phyloP scores from a whole-genome alignment of 53 echinoderm and acorn worm genomes.

The Actinopyga echinites region DNA sequence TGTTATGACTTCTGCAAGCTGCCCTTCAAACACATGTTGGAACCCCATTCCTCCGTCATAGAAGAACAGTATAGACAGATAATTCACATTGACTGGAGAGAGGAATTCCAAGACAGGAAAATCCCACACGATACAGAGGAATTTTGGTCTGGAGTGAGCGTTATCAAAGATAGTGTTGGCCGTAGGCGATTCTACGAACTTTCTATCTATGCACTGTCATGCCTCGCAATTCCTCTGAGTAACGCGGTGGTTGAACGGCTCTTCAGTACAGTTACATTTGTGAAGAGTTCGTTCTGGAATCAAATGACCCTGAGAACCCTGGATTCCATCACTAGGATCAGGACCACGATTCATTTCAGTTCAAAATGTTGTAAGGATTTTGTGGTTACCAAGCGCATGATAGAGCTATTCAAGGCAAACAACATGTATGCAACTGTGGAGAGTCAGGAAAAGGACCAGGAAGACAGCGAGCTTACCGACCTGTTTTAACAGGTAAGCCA shows the following conservation, averaged over 20 bases:
- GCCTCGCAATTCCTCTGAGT: constrained; percentile 21
- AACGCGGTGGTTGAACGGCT: constrained; percentile 16
- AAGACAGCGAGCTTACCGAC: background rate
- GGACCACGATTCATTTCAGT: background rate
- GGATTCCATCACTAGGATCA: constrained; percentile 10
- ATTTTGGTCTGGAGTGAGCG: background rate
- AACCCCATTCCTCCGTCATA: background rate
- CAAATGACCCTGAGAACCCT: background rate
- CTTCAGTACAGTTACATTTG: constrained; percentile 8
- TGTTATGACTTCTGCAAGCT: background rate
- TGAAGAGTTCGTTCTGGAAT: constrained; percentile 5
- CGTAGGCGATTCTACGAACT: background rate
- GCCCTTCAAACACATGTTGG: constrained; percentile 13
- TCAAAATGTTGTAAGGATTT: constrained; percentile 26
- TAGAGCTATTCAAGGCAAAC: constrained; percentile 4
- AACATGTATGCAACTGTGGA: background rate
- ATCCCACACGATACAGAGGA: background rate
- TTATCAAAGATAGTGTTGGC: background rate
- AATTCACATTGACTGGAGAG: background rate
- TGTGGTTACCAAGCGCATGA: constrained; percentile 3
- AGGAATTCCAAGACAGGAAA: background rate
- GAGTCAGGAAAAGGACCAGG: background rate
- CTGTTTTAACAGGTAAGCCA: background rate
- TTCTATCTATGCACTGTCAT: background rate
- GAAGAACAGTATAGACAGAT: constrained; percentile 17